Evolutionary conservation across 2,797 vertebrate species (phyloP), one percentile per base, ranked within the genome.

Genomic region (Emys orbicularis): DNA sequence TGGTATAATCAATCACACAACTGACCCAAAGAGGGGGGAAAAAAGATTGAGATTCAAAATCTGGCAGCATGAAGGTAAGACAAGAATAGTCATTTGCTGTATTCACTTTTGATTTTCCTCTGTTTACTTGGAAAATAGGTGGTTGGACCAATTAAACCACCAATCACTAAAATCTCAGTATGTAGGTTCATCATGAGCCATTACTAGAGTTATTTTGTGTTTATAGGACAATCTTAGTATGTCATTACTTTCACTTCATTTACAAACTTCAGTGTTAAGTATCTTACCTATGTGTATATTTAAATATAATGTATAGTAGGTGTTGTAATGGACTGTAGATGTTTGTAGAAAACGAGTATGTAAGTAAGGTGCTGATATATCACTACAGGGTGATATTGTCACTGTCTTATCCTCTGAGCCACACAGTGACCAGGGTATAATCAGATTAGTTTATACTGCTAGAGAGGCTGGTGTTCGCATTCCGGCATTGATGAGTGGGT

Each of bases 371-470:
- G 53, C 16, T 7, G 47, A 2, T 37, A 18, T 74, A 57, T 7
- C 37, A 6, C 57, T 92, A 29, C 23, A 90, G 81, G 89, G 86
- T 72, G 50, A 29, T 3, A 13, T 93, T 34, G 12, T 59, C 56
- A 89, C 49, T 80, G n/a, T 37, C 47, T 91, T 72, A 83, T 87
- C 13, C 19, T 86, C 31, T 81, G 84, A 95, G 34, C 5, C 81
- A 29, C 11, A 44, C 16, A 74, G 25, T 87, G 82, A 52, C 53
- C 68, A 57, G 31, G 44, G 59, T 87, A 31, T 56, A 94, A 56
- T 85, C 92, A 88, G 61, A 89, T 89, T 83, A 85, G 72, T 91
- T 96, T 94, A 90, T 88, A 34, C 12, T 57, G 59, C 41, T 79
- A 44, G 50, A 93, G 9, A 80, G n/a, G 52, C 49, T 79, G 54